A percentile compares a stretch with the other conserved stretches of the same genome.
Conservation (phyloP, 2,888 invertebrate species). For the Ctena decussata region DNA sequence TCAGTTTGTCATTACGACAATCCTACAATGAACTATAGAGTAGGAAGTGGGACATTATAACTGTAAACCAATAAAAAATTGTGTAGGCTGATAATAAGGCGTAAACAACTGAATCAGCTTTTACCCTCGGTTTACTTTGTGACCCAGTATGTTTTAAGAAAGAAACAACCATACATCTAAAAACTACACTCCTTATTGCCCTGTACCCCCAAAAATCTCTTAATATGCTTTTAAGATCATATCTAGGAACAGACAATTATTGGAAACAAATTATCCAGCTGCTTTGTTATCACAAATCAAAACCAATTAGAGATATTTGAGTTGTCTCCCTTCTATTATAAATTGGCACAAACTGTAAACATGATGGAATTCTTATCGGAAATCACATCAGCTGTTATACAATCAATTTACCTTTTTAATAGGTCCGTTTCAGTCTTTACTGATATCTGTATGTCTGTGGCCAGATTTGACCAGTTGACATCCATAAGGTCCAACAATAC, state of each 20-base stretch:
- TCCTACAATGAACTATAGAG: too few species aligned
- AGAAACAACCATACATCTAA: background rate
- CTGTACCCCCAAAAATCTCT: background rate
- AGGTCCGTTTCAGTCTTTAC: constrained; percentile 70
- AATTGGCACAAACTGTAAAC: constrained; percentile 23
- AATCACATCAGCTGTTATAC: background rate
- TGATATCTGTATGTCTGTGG: constrained; percentile 74
- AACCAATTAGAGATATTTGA: constrained; percentile 2
- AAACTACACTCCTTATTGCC: background rate
- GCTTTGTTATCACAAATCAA: background rate
- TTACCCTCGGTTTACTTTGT: background rate
- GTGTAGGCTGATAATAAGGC: background rate
- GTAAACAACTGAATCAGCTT: background rate
- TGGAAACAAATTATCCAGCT: background rate
- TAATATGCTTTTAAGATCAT: background rate
- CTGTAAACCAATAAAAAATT: background rate
- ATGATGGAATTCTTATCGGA: background rate
- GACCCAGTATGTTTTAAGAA: background rate
- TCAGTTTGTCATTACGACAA: too few species aligned
- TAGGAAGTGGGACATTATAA: too few species aligned
- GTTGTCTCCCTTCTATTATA: constrained; percentile 58
- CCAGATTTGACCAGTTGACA: constrained; percentile 68
- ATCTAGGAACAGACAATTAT: background rate
- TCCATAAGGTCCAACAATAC: constrained; percentile 53
- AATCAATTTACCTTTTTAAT: constrained; percentile 59